Percentiles rank a stretch among this genome's conserved stretches.
These are phyloP conservation scores for Micrastur ruficollis DNA, from an alignment of 2,797 vertebrate species.

Conservation along the genomic window DNA sequence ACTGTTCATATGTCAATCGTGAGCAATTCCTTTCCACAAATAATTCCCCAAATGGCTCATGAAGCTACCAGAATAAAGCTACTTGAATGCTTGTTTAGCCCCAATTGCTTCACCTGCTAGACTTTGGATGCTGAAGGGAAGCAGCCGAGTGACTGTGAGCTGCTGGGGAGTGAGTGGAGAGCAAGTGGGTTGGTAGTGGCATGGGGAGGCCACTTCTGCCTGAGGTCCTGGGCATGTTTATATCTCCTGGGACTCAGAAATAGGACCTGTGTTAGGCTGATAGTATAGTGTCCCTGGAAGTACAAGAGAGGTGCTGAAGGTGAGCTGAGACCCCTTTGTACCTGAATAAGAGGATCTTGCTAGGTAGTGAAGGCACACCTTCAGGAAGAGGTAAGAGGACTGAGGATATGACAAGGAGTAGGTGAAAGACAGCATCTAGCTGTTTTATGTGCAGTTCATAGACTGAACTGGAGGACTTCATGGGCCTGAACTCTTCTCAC, in stretches of 20 bases:
- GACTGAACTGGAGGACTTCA: background rate
- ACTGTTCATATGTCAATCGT: background rate
- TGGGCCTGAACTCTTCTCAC: background rate
- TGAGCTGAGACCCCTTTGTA: background rate
- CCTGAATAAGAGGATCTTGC: background rate
- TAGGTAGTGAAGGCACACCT: background rate
- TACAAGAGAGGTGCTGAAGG: background rate
- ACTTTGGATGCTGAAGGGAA: background rate
- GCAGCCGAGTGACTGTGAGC: background rate
- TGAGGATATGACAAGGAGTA: background rate
- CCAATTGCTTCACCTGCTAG: background rate
- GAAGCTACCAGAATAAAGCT: background rate
- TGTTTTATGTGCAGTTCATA: background rate
- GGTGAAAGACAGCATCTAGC: background rate
- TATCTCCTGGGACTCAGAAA: background rate
- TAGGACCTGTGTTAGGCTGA: background rate
- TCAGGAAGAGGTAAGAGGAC: background rate
- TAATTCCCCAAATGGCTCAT: background rate
- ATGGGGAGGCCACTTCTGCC: background rate
- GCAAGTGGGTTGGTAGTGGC: background rate
- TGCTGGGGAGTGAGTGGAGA: background rate
- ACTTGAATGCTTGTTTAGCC: background rate
- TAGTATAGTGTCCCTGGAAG: background rate
- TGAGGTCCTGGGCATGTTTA: rapidly evolving
- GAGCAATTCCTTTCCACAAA: background rate